A percentile compares a stretch with the other conserved stretches of the same genome.
These are phyloP conservation scores for Meloe dianella DNA, from an alignment of 2,888 invertebrate genomes.

Conservation along the genomic window DNA sequence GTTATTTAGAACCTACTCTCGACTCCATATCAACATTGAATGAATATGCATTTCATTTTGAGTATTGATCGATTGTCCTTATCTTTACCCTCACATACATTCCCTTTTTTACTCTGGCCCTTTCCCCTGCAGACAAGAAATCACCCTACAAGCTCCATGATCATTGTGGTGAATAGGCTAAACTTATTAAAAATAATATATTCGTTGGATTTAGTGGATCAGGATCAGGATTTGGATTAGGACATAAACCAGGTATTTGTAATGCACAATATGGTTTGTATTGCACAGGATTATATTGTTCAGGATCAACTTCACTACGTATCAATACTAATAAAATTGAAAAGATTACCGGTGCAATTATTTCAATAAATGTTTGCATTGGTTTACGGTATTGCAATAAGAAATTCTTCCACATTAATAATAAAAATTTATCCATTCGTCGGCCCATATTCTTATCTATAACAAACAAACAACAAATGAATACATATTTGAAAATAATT, in stretches of 20 bases:
- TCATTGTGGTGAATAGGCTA: constrained; percentile 43
- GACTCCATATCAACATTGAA: too few relatives aligned
- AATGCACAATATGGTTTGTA: constrained; percentile 53
- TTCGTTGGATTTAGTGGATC: constrained; percentile 3
- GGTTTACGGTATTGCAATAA: constrained; percentile 76
- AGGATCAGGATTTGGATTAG: constrained; percentile 12
- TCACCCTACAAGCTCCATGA: too few relatives aligned
- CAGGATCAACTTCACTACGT: constrained; percentile 70
- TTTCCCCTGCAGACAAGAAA: too few relatives aligned
- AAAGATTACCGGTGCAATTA: constrained; percentile 71
- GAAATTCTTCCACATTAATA: constrained; percentile 86
- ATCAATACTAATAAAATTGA: constrained; percentile 73
- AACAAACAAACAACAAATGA: background rate
- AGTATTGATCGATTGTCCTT: too few relatives aligned
- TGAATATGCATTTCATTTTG: too few relatives aligned
- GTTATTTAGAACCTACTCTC: too few relatives aligned
- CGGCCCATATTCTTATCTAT: constrained; percentile 20
- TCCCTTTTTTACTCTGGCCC: too few relatives aligned
- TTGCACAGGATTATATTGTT: constrained; percentile 51
- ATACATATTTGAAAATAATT: too few relatives aligned
- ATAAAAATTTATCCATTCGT: constrained; percentile 64
- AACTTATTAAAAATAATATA: background rate
- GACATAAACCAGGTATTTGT: constrained; percentile 28
- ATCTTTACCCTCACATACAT: too few relatives aligned
- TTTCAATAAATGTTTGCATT: constrained; percentile 70